phyloP scores from a whole-genome alignment of 1,140 invertebrate species.

The Macrobrachium rosenbergii region DNA sequence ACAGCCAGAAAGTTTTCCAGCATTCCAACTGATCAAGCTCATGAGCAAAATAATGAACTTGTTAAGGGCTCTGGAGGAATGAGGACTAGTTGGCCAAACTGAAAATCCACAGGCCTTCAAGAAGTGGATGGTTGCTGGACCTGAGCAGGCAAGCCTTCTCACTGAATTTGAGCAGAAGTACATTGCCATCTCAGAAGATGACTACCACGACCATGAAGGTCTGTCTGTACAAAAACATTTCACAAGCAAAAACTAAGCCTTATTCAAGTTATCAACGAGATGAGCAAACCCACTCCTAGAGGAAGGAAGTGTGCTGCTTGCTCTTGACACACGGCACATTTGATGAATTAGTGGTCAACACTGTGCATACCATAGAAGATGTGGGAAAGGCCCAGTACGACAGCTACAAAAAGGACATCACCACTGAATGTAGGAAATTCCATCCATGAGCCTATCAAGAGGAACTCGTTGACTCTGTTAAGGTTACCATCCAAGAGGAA shows the following conservation, averaged over 20 bases:
- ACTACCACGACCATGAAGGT: neutral
- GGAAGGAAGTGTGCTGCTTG: neutral
- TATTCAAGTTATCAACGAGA: neutral
- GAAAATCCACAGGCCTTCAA: neutral
- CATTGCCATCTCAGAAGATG: too few species aligned
- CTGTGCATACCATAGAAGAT: neutral
- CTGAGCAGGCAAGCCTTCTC: too few species aligned
- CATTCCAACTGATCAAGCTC: slow-evolving; percentile 6
- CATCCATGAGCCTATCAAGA: too few species aligned
- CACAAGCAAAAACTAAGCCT: neutral
- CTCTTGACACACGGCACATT: slow-evolving; percentile 13
- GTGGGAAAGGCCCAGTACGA: neutral
- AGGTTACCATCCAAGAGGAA: too few species aligned
- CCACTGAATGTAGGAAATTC: neutral
- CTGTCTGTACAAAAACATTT: neutral
- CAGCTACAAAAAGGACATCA: neutral
- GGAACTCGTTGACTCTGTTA: too few species aligned
- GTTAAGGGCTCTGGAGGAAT: neutral
- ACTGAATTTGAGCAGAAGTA: too few species aligned
- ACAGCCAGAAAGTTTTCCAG: neutral
- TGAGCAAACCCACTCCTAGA: neutral
- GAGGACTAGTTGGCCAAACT: neutral
- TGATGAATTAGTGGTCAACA: slow-evolving; percentile 19
- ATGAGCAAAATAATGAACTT: neutral
- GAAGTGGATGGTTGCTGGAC: too few species aligned